Conservation (phyloP, 2,888 invertebrate species). For the Schizotus pectinicornis region DNA sequence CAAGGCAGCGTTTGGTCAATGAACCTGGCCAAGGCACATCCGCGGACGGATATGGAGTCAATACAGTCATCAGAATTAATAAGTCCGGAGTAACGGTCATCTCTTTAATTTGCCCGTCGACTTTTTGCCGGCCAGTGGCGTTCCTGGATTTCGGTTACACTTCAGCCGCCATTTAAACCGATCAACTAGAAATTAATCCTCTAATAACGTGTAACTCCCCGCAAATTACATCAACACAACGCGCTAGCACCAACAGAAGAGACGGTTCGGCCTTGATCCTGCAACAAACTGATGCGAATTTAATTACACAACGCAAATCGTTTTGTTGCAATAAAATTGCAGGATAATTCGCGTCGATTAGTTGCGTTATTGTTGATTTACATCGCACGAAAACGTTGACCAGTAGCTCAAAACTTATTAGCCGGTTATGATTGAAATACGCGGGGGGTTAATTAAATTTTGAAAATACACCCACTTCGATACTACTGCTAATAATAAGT, state of each 20-base stretch:
- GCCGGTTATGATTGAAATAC: too few species aligned
- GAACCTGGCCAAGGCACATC: slow-evolving; percentile 9
- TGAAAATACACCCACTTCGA: too few species aligned
- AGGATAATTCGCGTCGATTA: slow-evolving; percentile 16
- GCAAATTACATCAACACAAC: background rate
- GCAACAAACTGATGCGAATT: slow-evolving; percentile 5
- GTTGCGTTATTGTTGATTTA: slow-evolving; percentile 7
- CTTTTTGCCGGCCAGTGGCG: background rate
- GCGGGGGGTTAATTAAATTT: background rate
- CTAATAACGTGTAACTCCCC: too few species aligned
- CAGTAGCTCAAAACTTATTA: too few species aligned
- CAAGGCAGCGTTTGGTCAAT: slow-evolving; percentile 3
- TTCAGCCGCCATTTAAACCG: background rate
- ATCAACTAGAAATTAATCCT: background rate
- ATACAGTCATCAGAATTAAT: slow-evolving; percentile 32
- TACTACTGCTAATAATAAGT: background rate
- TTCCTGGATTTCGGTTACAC: background rate
- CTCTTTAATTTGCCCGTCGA: background rate
- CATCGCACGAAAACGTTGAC: background rate
- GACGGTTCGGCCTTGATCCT: slow-evolving; percentile 9
- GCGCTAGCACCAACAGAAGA: background rate
- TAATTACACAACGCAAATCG: slow-evolving; percentile 9
- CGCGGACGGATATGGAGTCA: slow-evolving; percentile 18
- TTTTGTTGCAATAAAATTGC: slow-evolving; percentile 1
- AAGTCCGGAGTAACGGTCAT: background rate